Evolutionary conservation across 2,888 invertebrate species (phyloP).

Genomic region (Erannis defoliaria): DNA sequence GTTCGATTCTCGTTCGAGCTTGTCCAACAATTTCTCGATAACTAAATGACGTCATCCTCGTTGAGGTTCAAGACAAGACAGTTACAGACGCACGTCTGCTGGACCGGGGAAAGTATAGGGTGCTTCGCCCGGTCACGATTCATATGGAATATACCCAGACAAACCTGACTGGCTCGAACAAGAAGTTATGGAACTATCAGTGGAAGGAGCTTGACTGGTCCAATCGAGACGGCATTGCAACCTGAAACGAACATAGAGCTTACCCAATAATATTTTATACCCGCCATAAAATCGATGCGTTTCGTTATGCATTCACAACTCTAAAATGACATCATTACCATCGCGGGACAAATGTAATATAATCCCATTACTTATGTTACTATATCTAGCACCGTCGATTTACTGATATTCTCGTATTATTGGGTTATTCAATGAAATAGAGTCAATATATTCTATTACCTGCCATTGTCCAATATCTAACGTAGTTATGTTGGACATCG

Average conservation of each 20-base stretch:
- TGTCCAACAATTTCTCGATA: not conserved
- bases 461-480: too few relatives aligned
- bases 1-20: not conserved
- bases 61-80: constrained; percentile 31
- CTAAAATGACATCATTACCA: constrained; percentile 8
- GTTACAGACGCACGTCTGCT: constrained; percentile 33
- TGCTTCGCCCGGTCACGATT: constrained; percentile 42
- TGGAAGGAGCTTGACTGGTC: constrained; percentile 12
- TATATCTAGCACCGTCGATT: not conserved
- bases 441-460: too few relatives aligned
- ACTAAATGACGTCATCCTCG: constrained; percentile 32
- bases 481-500: not conserved
- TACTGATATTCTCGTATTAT: not conserved
- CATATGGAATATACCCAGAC: constrained; percentile 32
- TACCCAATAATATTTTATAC: constrained; percentile 23
- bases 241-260: constrained; percentile 10
- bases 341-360: constrained; percentile 2
- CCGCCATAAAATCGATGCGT: constrained; percentile 18
- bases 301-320: constrained; percentile 11
- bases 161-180: constrained; percentile 13
- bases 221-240: constrained; percentile 5
- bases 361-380: constrained; percentile 3
- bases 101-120: constrained; percentile 53
- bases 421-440: too few relatives aligned
- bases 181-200: constrained; percentile 4